Evolutionary conservation across 2,797 vertebrate species (phyloP), one percentile per base, ranked within the genome.

Genomic region (Aulostomus chinensis): DNA sequence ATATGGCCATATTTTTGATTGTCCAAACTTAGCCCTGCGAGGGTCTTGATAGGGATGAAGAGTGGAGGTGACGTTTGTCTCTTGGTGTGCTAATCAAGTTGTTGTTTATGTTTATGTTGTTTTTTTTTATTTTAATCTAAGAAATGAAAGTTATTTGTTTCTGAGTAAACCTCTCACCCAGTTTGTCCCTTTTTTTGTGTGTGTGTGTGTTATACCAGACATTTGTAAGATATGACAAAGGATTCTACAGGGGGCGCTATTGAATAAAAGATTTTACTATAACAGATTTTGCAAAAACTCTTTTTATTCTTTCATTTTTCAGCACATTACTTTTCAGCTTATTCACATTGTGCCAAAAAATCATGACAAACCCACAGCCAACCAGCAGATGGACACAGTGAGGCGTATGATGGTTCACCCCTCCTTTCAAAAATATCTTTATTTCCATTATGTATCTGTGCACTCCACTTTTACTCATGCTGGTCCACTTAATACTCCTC

Each of bases 251-350:
- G 58, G 70, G 69, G 81, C 18, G 50, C 75, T 83, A 80, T 86
- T 82, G 63, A 86, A 86, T 84, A 85, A 89, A 88, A 78, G 61
- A 32, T 83, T 86, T 86, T 85, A 79, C 54, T 71, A 79, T 76
- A 63, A 66, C 54, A 41, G 64, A 58, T 59, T 34, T 34, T 14
- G 31, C 26, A 55, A n/a, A 2, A 7, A 2, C 3, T 41, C 1
- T 0, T 14, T 7, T 10, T 22, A 2, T 29, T 33, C 17, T 2
- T 51, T 38, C n/a, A 9, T 1, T 4, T 13, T 9, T 1, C 7
- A 12, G 15, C 15, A 11, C 12, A 4, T 24, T 24, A n/a, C n/a
- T n/a, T 53, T 3, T 15, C 7, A 21, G 20, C 25, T 24, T 24
- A 10, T 26, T 32, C 35, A 26, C 7, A 5, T 54, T 30, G 13